phyloP scores from a whole-genome alignment of 2,113 vertebrate genomes.

The Eurypyga helias region DNA sequence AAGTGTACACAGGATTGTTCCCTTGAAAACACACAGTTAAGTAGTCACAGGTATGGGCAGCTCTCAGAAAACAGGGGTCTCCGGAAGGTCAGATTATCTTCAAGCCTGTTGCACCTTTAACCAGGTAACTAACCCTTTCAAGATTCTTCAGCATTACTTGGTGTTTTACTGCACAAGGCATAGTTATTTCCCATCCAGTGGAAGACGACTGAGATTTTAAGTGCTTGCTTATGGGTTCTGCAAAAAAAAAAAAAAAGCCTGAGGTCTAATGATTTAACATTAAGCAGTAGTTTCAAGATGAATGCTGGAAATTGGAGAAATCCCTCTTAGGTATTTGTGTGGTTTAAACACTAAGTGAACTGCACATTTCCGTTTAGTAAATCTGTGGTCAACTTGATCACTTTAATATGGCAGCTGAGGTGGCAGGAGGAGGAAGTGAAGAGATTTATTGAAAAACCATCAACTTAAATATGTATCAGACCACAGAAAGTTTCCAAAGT shows the following conservation, averaged over 20 bases:
- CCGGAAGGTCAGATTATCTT: background rate
- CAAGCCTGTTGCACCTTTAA: background rate
- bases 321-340: conserved; percentile 68
- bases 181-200: background rate
- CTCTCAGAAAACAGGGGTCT: background rate
- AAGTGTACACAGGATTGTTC: accelerated
- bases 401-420: conserved; percentile 67
- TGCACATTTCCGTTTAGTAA: conserved; percentile 65
- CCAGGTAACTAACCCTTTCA: background rate
- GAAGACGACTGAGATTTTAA: conserved; percentile 8
- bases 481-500: conserved; percentile 64
- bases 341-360: conserved; percentile 64
- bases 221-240: background rate
- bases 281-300: conserved; percentile 49
- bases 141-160: background rate
- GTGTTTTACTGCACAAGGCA: background rate
- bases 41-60: background rate
- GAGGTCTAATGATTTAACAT: conserved; percentile 54
- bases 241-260: conserved; percentile 13
- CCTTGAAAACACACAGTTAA: background rate
- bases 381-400: conserved; percentile 75
- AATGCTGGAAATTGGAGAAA: conserved; percentile 60
- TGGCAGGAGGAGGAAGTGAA: conserved; percentile 54
- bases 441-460: conserved; percentile 61
- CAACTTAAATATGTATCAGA: conserved; percentile 48